Base-by-base conservation (phyloP, 2,113 vertebrate genomes). In the Macquaria ambigua region DNA sequence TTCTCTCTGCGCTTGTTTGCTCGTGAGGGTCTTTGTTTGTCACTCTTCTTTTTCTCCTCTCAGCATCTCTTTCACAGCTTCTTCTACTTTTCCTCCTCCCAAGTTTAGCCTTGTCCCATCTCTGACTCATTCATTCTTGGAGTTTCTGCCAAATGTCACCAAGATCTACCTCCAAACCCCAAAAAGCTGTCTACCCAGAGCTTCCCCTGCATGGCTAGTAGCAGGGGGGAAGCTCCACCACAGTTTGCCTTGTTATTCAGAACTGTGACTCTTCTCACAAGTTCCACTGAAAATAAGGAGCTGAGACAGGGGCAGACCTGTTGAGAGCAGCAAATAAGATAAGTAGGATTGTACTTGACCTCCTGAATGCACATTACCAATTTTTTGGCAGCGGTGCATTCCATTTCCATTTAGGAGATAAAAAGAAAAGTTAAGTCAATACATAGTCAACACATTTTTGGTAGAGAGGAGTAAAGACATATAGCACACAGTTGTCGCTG, bases 401-500 rank as follows among this genome's bases (percentile, higher is more conserved):
- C 2, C 9, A n/a, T n/a, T n/a, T n/a, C n/a, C n/a, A n/a, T n/a
- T n/a, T n/a, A n/a, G n/a, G n/a, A n/a, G n/a, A n/a, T n/a, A n/a
- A n/a, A n/a, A n/a, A n/a, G n/a, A n/a, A n/a, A n/a, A n/a, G n/a
- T n/a, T n/a, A n/a, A n/a, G n/a, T n/a, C n/a, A n/a, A n/a, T n/a
- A 59, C 16, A 69, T 50, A 25, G 72, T 81, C 68, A 58, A 87
- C 82, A 75, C 20, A 58, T 50, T 77, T 89, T 81, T 80, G 62
- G 66, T 61, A 70, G 28, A 8, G 56, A n/a, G 28, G 34, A 77
- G 64, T 73, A 75, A 77, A 86, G 71, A 50, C 68, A 77, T 63
- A 73, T 59, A 75, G 68, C 82, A 56, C 84, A 81, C 18, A 20
- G 59, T 75, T 86, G 84, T 84, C 68, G 56, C 9, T 61, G 73